A percentile compares a stretch with the other conserved stretches of the same genome.
Evolutionary conservation across 1,140 invertebrate genomes (phyloP).

Genomic region (Heterodera schachtii): DNA sequence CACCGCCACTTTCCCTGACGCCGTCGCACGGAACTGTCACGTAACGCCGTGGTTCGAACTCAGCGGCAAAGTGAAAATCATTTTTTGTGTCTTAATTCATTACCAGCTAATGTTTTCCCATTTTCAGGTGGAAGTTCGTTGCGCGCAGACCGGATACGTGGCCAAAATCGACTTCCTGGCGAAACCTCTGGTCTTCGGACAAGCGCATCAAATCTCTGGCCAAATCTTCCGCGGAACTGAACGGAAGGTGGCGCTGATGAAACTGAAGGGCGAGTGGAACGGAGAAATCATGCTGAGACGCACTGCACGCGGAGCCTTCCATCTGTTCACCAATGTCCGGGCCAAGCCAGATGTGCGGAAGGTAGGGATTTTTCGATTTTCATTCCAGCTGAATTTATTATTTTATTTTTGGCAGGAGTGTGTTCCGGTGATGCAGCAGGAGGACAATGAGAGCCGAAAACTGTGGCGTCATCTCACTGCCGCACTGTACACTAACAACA

Average conservation of each 20-base stretch:
- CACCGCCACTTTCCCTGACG: constrained; percentile 70
- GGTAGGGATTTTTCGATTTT: constrained; percentile 23
- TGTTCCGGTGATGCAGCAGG: constrained; percentile 50
- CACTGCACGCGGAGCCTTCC: constrained; percentile 74
- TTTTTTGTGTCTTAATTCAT: constrained; percentile 41
- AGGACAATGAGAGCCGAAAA: constrained; percentile 66
- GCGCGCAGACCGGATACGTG: constrained; percentile 69
- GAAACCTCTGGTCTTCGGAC: constrained; percentile 71
- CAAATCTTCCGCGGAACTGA: constrained; percentile 71
- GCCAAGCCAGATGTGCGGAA: constrained; percentile 84
- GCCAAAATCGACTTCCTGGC: constrained; percentile 70
- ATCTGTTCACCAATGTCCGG: constrained; percentile 84
- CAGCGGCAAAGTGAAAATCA: constrained; percentile 67
- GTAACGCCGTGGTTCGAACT: constrained; percentile 71
- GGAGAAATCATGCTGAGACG: constrained; percentile 72
- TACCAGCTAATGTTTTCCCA: background rate
- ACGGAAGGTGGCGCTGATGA: constrained; percentile 74
- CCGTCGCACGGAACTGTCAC: constrained; percentile 70
- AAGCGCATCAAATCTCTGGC: constrained; percentile 68
- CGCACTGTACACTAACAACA: constrained; percentile 82
- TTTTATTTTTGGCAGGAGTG: constrained; percentile 33
- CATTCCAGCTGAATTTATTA: background rate
- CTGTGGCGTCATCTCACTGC: constrained; percentile 95
- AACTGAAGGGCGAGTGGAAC: too few relatives aligned
- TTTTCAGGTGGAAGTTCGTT: constrained; percentile 63